Percentiles rank a stretch among this genome's conserved stretches.
Evolutionary conservation across 2,888 invertebrate species (phyloP).

Genomic region (Mythimna pallens): DNA sequence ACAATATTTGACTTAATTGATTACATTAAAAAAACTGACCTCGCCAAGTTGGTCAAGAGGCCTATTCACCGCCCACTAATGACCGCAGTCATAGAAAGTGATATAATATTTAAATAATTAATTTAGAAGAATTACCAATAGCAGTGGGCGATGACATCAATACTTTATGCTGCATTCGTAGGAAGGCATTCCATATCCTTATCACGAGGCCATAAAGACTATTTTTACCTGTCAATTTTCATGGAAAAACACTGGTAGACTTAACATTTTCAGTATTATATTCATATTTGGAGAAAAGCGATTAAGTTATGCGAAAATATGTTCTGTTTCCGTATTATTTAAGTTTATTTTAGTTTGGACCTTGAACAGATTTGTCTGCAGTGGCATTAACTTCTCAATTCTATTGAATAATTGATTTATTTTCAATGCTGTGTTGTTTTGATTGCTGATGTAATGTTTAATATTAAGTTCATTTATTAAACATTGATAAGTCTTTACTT

Average conservation of each 20-base stretch:
- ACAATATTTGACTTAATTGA: constrained; percentile 30
- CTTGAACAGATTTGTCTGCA: constrained; percentile 27
- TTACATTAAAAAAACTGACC: constrained; percentile 38
- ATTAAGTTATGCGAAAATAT: neutral
- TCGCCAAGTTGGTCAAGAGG: constrained; percentile 52
- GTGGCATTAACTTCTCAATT: constrained; percentile 7
- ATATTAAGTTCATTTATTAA: constrained; percentile 8
- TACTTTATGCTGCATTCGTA: constrained; percentile 29
- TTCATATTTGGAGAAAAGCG: constrained; percentile 1
- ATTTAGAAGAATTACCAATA: constrained; percentile 44
- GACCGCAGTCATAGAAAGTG: constrained; percentile 53
- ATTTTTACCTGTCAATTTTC: constrained; percentile 5
- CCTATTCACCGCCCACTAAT: constrained; percentile 47
- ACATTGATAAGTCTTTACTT: constrained; percentile 8
- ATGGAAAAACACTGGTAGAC: constrained; percentile 2
- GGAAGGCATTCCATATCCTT: constrained; percentile 37
- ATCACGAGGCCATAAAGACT: constrained; percentile 12
- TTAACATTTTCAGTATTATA: constrained; percentile 14
- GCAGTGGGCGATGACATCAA: constrained; percentile 54
- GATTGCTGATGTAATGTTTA: constrained; percentile 24
- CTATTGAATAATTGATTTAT: constrained; percentile 1
- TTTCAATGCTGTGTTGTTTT: neutral
- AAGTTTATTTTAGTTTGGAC: constrained; percentile 14
- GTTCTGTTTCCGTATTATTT: neutral
- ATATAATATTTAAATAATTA: constrained; percentile 41